Base-by-base conservation (phyloP, 2,888 invertebrate genomes). In the Smittia aterrima region DNA sequence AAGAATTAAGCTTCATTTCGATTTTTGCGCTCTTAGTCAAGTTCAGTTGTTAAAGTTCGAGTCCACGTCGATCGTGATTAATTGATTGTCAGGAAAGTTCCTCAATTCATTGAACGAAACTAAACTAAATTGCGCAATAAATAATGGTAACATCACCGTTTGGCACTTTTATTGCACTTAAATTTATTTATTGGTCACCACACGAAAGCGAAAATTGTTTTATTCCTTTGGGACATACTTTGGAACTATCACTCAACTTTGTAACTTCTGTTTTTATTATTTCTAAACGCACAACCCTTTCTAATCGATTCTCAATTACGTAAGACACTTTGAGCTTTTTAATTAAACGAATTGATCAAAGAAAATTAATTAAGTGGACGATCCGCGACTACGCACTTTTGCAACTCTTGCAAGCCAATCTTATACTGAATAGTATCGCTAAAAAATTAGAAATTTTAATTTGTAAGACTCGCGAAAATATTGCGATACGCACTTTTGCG, bases 381-480 rank as follows among this genome's bases (percentile, higher is more conserved):
- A n/a, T 2, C 11, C 47, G 47, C 47, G 47, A 47, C 47, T 11
- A 16, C 27, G 16, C 13, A 18, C 1, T 18, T 9, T 9, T 18
- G 11, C n/a, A 66, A 58, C 24, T n/a, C n/a, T n/a, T 58, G 58
- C 58, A 58, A 32, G 38, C 20, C 32, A 66, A 66, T n/a, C 27
- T 32, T 66, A n/a, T 32, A 66, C 66, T 66, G 20, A 66, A 58
- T 16, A 38, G 66, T 66, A 40, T 66, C 18, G 47, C 47, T 6
- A 47, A 47, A 47, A 32, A 47, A 47, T 47, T 47, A 47, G 47
- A 47, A 47, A 47, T 47, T 47, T 47, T 47, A 47, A 47, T 47
- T 47, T 16, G 47, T 47, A 47, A 47, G 47, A 47, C 47, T 47
- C 47, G 20, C 32, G 11, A 18, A 66, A 66, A 66, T 27, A 38